phyloP scores from a whole-genome alignment of 2,113 vertebrate species.

The Dinomys branickii region DNA sequence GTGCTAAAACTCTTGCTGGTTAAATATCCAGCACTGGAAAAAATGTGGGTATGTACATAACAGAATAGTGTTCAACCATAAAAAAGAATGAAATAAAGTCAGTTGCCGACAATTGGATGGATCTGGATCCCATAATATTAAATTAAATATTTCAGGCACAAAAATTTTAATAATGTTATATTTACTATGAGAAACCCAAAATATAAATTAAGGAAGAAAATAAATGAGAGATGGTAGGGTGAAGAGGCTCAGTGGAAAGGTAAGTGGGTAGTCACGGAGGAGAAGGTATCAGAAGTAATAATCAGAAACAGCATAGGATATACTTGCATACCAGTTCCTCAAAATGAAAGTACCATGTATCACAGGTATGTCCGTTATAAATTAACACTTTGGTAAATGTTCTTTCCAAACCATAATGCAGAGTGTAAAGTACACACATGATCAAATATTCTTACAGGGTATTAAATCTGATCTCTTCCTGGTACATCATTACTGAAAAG shows the following conservation, averaged over 20 bases:
- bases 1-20: background rate
- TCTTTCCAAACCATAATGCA: no score
- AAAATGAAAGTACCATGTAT: no score
- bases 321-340: no score
- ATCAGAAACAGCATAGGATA: no score
- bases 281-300: background rate
- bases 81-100: background rate
- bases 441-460: no score
- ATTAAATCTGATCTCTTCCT: no score
- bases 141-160: background rate
- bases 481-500: no score
- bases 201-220: background rate
- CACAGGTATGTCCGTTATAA: no score
- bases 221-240: background rate
- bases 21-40: background rate
- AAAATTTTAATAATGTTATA: background rate
- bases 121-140: background rate
- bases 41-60: background rate
- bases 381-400: no score
- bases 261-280: background rate
- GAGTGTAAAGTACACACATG: no score
- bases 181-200: background rate
- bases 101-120: background rate
- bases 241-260: background rate
- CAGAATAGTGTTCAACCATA: no score